Conservation (phyloP, 1,140 invertebrate genomes). For the Rhagoletis pomonella region DNA sequence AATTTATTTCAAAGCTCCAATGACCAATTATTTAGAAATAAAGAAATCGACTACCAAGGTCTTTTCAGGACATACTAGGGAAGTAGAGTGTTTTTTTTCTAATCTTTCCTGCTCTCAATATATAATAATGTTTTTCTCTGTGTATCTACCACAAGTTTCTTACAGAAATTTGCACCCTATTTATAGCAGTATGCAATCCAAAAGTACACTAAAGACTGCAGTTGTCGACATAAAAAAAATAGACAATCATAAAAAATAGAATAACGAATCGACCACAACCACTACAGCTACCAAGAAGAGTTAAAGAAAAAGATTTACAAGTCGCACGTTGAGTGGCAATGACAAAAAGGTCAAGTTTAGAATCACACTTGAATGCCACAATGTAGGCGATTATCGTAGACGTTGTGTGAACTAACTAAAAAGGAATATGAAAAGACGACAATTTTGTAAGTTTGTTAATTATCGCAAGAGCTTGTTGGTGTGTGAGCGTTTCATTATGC, state of each 20-base stretch:
- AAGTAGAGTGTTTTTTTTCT: too few species aligned
- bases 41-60: too few species aligned
- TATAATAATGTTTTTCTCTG: too few species aligned
- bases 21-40: too few species aligned
- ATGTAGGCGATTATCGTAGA: constrained; percentile 16
- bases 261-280: neutral
- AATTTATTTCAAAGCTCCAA: too few species aligned
- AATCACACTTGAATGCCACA: constrained; percentile 14
- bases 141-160: neutral
- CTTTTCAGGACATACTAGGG: too few species aligned
- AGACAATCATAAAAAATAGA: neutral
- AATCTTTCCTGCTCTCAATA: too few species aligned
- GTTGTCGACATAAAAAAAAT: neutral
- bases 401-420: neutral
- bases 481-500: neutral
- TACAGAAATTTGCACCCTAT: neutral
- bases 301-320: neutral
- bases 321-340: neutral
- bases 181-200: neutral
- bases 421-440: neutral
- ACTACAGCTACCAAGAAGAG: neutral
- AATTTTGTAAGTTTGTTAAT: constrained; percentile 36
- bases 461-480: neutral
- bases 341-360: constrained; percentile 47
- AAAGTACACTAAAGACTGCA: neutral